A percentile compares a stretch with the other conserved stretches of the same genome.
These are phyloP conservation scores for Ochropacha duplaris DNA, from an alignment of 2,888 invertebrate species.

Conservation along the genomic window DNA sequence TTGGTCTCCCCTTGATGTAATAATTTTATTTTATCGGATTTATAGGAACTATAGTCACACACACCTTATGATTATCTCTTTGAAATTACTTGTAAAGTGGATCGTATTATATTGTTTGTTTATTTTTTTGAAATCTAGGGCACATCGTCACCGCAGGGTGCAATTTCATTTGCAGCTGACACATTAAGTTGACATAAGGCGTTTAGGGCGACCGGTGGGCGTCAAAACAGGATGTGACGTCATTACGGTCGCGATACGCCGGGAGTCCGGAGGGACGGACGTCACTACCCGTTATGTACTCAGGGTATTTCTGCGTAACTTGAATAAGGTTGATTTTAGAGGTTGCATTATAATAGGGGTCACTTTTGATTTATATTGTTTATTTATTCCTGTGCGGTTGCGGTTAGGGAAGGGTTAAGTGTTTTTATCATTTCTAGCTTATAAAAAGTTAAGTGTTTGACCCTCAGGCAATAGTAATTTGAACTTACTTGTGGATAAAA, in stretches of 20 bases:
- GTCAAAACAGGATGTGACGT: slow-evolving; percentile 49
- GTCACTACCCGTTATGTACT: slow-evolving; percentile 23
- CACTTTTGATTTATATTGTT: background rate
- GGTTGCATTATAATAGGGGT: background rate
- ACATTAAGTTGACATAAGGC: background rate
- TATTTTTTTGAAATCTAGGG: background rate
- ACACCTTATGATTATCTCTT: too few relatives aligned
- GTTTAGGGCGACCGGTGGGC: background rate
- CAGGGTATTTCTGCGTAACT: background rate
- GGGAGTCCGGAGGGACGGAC: slow-evolving; percentile 23
- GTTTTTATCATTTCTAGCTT: background rate
- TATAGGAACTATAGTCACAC: too few relatives aligned
- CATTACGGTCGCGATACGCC: slow-evolving; percentile 43
- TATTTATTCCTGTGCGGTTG: background rate
- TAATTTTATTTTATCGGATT: too few relatives aligned
- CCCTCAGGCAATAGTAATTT: background rate
- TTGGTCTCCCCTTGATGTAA: too few relatives aligned
- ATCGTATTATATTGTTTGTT: too few relatives aligned
- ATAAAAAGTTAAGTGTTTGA: background rate
- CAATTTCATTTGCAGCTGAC: background rate
- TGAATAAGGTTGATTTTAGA: background rate
- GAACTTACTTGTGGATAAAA: background rate
- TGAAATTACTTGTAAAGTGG: too few relatives aligned
- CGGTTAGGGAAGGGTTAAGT: background rate
- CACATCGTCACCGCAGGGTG: background rate